Evolutionary conservation across 2,888 invertebrate genomes (phyloP).

Genomic region (Cataglyphis altisquamis): DNA sequence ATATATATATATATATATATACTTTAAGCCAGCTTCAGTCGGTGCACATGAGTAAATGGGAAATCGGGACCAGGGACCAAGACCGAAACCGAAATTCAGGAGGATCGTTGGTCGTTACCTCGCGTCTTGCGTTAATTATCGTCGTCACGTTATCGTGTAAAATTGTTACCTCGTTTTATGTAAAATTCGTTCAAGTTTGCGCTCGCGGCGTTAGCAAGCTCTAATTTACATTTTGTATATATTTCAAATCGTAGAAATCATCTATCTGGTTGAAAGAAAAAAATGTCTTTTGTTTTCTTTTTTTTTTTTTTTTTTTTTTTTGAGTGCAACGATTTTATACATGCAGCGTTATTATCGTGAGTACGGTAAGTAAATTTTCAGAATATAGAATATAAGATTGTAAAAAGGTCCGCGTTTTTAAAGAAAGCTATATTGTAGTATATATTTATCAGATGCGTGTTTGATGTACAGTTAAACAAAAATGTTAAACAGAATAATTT

Average conservation of each 20-base stretch:
- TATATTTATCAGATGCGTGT: too few relatives aligned
- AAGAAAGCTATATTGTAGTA: too few relatives aligned
- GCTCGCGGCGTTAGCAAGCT: not conserved
- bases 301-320: not conserved
- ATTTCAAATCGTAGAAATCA: not conserved
- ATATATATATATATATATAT: too few relatives aligned
- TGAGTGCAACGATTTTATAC: not conserved
- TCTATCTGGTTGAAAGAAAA: not conserved
- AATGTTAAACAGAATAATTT: too few relatives aligned
- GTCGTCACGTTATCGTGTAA: not conserved
- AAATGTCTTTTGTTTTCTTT: not conserved
- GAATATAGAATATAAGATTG: not conserved
- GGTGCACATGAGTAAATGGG: not conserved
- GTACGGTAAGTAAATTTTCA: not conserved
- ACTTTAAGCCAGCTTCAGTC: not conserved
- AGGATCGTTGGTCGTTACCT: not conserved
- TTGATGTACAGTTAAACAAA: too few relatives aligned
- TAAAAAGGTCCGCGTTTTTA: too few relatives aligned
- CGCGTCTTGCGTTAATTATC: not conserved
- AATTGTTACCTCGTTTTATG: not conserved
- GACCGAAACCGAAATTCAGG: too few relatives aligned
- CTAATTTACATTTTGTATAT: not conserved
- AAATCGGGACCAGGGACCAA: not conserved
- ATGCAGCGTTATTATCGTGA: not conserved
- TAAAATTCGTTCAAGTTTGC: not conserved